A percentile compares a stretch with the other conserved stretches of the same genome.
phyloP scores from a whole-genome alignment of 2,888 invertebrate species.

The Lasius fuliginosus region DNA sequence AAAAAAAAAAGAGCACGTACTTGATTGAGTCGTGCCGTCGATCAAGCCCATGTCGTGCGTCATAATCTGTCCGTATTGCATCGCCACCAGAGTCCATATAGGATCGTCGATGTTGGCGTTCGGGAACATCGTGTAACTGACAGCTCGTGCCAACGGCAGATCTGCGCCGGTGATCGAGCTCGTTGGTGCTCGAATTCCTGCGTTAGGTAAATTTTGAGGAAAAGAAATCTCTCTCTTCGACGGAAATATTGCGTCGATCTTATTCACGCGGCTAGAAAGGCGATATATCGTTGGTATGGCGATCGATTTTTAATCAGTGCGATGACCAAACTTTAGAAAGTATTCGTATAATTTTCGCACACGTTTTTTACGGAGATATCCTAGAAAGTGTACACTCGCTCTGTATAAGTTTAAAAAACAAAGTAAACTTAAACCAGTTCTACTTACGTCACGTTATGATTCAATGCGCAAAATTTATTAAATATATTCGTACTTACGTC shows the following conservation, averaged over 20 bases:
- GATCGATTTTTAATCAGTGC: background rate
- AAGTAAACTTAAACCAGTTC: constrained; percentile 24
- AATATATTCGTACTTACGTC: background rate
- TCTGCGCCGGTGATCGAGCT: constrained; percentile 89
- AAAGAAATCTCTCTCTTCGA: background rate
- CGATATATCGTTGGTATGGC: background rate
- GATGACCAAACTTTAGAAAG: background rate
- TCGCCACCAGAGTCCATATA: constrained; percentile 91
- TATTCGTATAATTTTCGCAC: background rate
- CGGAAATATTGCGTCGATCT: background rate
- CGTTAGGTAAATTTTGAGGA: constrained; percentile 59
- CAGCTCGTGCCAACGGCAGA: constrained; percentile 90
- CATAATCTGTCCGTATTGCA: constrained; percentile 93
- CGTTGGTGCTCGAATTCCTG: constrained; percentile 90
- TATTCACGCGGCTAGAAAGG: no score
- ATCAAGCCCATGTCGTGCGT: constrained; percentile 94
- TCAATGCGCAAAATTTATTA: background rate
- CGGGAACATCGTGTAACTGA: constrained; percentile 91
- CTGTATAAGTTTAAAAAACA: background rate
- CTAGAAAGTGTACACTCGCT: constrained; percentile 3
- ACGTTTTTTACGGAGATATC: background rate
- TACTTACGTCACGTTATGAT: constrained; percentile 8
- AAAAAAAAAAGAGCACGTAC: constrained; percentile 87
- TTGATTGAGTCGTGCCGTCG: constrained; percentile 91
- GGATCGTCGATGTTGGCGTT: constrained; percentile 91